These are phyloP conservation scores for Semaprochilodus insignis DNA, from an alignment of 2,797 vertebrate species.

Conservation along the genomic window DNA sequence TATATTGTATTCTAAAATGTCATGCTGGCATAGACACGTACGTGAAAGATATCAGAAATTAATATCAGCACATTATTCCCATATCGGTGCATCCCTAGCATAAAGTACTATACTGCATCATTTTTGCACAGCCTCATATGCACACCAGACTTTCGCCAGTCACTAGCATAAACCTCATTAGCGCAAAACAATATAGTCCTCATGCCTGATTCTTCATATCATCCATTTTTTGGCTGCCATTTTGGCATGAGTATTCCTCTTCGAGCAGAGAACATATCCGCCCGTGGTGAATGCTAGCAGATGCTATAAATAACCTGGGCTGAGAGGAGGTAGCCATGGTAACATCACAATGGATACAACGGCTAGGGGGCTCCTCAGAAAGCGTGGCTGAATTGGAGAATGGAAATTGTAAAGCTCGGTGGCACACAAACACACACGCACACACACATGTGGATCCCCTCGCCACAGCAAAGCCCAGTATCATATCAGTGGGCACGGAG, in stretches of 20 bases:
- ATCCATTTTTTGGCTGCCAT: slow-evolving; percentile 38
- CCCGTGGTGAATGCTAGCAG: slow-evolving; percentile 63
- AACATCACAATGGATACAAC: slow-evolving; percentile 81
- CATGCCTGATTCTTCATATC: slow-evolving; percentile 26
- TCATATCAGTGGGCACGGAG: slow-evolving; percentile 10
- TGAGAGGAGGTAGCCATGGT: slow-evolving; percentile 76
- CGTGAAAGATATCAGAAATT: too few relatives aligned
- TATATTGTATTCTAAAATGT: too few relatives aligned
- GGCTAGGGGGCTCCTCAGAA: slow-evolving; percentile 65
- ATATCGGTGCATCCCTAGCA: too few relatives aligned
- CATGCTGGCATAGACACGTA: too few relatives aligned
- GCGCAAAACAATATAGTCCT: slow-evolving; percentile 25
- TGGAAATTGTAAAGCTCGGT: slow-evolving; percentile 31
- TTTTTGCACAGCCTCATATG: neutral
- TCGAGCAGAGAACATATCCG: slow-evolving; percentile 43
- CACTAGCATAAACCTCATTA: slow-evolving; percentile 32
- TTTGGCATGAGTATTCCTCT: slow-evolving; percentile 45
- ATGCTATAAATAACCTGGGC: slow-evolving; percentile 82
- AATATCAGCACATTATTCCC: too few relatives aligned
- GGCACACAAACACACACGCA: slow-evolving; percentile 24
- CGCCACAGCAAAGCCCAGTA: neutral
- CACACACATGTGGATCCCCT: slow-evolving; percentile 29
- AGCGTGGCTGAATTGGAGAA: slow-evolving; percentile 61
- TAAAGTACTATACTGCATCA: neutral
- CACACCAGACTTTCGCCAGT: slow-evolving; percentile 5